Percentiles rank a stretch among this genome's conserved stretches.
Evolutionary conservation across 2,113 vertebrate genomes (phyloP).

Genomic region (Sminthopsis crassicaudata): DNA sequence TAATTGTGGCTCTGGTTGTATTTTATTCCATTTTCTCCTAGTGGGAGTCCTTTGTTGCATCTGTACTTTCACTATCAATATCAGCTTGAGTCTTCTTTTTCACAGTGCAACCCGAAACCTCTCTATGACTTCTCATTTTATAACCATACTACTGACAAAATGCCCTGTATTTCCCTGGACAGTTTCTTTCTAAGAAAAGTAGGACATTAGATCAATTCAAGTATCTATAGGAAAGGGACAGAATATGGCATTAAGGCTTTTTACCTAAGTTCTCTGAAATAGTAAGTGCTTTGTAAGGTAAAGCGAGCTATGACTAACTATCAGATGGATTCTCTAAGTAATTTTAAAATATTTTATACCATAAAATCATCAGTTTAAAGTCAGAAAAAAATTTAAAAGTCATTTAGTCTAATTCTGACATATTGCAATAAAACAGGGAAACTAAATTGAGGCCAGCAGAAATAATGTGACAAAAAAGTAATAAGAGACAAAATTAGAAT

Average conservation of each 20-base stretch:
- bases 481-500: neutral
- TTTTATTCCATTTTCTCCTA: neutral
- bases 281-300: neutral
- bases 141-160: neutral
- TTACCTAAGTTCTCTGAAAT: neutral
- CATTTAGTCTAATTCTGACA: neutral
- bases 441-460: neutral
- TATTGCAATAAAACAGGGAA: neutral
- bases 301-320: neutral
- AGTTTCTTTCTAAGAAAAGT: neutral
- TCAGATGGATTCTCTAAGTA: neutral
- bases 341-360: neutral
- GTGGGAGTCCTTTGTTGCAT: neutral
- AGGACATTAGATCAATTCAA: neutral
- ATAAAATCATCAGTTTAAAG: neutral
- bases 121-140: neutral
- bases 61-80: neutral
- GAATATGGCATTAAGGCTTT: neutral
- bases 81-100: neutral
- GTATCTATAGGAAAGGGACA: neutral
- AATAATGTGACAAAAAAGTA: neutral
- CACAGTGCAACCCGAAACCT: neutral
- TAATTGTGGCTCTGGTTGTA: neutral
- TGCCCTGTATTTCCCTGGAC: neutral
- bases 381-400: neutral